Evolutionary conservation across 2,797 vertebrate genomes (phyloP), one percentile per base, ranked within the genome.

Genomic region (Acropternis orthonyx): DNA sequence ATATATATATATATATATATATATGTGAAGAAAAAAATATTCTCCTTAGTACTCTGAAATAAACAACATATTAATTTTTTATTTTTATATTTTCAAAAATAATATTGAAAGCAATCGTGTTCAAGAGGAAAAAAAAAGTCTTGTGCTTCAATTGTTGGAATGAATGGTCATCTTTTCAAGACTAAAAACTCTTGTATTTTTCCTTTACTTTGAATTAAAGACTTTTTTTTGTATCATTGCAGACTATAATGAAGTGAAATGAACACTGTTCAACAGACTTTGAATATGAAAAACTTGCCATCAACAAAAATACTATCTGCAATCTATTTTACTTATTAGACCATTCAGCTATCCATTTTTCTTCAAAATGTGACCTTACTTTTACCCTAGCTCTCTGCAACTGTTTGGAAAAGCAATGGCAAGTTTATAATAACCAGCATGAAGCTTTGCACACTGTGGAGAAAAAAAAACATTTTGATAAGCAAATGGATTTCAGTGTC

Each of bases 401-500:
- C 44, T 86, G 46, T 88, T 95, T 93, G 77, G 61, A 95, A 95
- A 95, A 94, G 76, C 88, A 82, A 92, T 90, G 80, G 59, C 83
- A 90, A 92, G 88, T 93, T 95, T 96, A 95, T 74, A 94, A 62
- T 82, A 94, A 49, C 44, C 51, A 88, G 20, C 66, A 90, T 41
- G 71, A 90, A 80, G 36, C 32, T 95, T 92, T 78, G 67, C 68
- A 89, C 62, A 65, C 58, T 75, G 39, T 55, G 46, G 26, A 90
- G 62, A 86, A 93, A 52, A 93, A 52, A 95, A 94, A 94, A 94
- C 12, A 88, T 91, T 95, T 89, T 94, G 93, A 96, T 96, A 91
- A 92, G 72, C 37, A 90, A 95, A 94, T 90, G 55, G 73, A 81
- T 92, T 92, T 90, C 51, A 66, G 5, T 83, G 76, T 86, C 85